phyloP scores from a whole-genome alignment of 2,113 vertebrate genomes.

The Ciconia boyciana region DNA sequence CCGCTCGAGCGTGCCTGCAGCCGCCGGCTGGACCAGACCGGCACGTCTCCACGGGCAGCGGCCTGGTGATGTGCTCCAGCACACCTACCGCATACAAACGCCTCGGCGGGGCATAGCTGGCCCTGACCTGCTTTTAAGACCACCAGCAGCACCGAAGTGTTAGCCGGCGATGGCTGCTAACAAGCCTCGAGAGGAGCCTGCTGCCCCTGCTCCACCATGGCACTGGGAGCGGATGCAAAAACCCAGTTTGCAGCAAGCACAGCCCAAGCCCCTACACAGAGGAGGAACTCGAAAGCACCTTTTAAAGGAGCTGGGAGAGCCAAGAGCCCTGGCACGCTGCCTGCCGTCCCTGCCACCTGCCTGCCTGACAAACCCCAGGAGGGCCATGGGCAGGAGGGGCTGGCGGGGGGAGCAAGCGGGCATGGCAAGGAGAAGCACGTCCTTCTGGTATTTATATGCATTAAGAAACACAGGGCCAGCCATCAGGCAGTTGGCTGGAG shows the following conservation, averaged over 20 bases:
- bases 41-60: not conserved
- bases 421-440: not conserved
- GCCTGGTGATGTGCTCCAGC: not conserved
- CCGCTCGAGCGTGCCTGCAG: not conserved
- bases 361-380: not conserved
- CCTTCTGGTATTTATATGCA: not conserved
- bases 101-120: not conserved
- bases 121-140: not conserved
- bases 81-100: not conserved
- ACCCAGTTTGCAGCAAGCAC: not conserved
- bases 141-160: not conserved
- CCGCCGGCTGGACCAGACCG: not conserved
- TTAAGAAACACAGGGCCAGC: not conserved
- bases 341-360: not conserved
- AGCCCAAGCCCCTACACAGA: not conserved
- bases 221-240: not conserved
- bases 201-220: accelerated
- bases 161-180: not conserved
- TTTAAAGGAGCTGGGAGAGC: not conserved
- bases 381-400: not conserved
- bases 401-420: accelerated
- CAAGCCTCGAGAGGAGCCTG: not conserved
- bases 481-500: not conserved
- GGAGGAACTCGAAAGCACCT: not conserved
- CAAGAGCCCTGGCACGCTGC: not conserved